Percentiles rank a stretch among this genome's conserved stretches.
These are phyloP conservation scores for Buteo buteo DNA, from an alignment of 2,113 vertebrate species.

Conservation along the genomic window DNA sequence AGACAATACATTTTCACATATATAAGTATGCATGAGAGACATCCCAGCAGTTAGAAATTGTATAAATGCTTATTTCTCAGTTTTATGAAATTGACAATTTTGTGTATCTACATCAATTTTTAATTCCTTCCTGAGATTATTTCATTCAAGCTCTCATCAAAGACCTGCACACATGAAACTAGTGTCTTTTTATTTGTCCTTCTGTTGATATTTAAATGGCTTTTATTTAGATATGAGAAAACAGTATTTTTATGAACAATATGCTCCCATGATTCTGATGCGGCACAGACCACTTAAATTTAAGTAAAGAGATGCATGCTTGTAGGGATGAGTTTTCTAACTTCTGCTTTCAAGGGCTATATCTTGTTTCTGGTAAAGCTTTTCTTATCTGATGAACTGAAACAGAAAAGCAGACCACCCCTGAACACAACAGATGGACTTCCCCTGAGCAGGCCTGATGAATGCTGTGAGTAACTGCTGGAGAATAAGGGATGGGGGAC, in stretches of 20 bases:
- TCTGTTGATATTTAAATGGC: background rate
- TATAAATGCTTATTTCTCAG: background rate
- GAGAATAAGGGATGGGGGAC: background rate
- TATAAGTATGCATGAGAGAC: background rate
- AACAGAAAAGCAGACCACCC: background rate
- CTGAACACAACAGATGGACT: background rate
- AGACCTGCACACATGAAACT: background rate
- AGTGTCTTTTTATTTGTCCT: background rate
- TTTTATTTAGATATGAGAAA: background rate
- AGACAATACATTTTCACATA: background rate
- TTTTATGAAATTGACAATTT: background rate
- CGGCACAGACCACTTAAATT: background rate
- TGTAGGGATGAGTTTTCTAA: background rate
- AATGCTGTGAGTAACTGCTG: background rate
- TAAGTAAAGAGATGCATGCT: background rate
- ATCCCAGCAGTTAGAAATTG: background rate
- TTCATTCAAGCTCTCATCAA: background rate
- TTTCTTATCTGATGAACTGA: background rate
- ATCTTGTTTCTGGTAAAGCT: background rate
- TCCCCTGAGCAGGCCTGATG: background rate
- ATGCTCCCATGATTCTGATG: background rate
- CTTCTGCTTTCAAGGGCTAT: background rate
- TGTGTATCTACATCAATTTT: background rate
- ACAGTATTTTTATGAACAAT: background rate
- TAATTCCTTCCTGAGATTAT: background rate